Conservation (phyloP, 2,113 vertebrate genomes). For the Gavia stellata region DNA sequence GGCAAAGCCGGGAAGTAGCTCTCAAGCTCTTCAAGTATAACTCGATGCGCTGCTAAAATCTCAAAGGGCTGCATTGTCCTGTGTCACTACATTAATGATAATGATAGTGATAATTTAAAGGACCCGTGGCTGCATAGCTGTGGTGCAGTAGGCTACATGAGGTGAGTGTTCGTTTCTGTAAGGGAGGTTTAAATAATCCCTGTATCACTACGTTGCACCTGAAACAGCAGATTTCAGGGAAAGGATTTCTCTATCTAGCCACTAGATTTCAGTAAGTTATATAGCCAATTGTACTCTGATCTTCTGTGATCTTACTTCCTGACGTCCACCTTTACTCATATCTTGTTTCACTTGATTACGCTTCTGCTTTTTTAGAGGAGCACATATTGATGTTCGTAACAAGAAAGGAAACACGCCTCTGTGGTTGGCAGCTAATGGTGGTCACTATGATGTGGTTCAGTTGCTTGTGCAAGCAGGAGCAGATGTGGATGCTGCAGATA, state of each 20-base stretch:
- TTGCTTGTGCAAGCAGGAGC: slow-evolving; percentile 93
- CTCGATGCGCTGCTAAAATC: background rate
- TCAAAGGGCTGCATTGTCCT: background rate
- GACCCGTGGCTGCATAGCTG: background rate
- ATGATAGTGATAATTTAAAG: background rate
- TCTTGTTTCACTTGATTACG: background rate
- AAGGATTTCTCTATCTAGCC: background rate
- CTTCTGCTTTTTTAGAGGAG: slow-evolving; percentile 75
- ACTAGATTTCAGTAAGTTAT: background rate
- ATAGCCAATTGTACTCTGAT: background rate
- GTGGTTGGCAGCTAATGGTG: slow-evolving; percentile 96
- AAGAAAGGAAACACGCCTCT: slow-evolving; percentile 99
- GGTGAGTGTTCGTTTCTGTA: background rate
- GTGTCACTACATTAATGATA: background rate
- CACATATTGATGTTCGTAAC: slow-evolving; percentile 97
- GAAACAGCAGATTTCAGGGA: background rate
- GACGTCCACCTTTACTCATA: background rate
- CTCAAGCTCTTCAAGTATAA: background rate
- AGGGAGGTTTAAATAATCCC: background rate
- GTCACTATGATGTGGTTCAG: slow-evolving; percentile 96
- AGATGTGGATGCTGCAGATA: slow-evolving; percentile 96
- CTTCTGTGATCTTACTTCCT: background rate
- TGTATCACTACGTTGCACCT: background rate
- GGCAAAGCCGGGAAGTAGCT: background rate
- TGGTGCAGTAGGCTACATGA: background rate